Base-by-base conservation (phyloP, 2,797 vertebrate species). In the Mareca strepera region DNA sequence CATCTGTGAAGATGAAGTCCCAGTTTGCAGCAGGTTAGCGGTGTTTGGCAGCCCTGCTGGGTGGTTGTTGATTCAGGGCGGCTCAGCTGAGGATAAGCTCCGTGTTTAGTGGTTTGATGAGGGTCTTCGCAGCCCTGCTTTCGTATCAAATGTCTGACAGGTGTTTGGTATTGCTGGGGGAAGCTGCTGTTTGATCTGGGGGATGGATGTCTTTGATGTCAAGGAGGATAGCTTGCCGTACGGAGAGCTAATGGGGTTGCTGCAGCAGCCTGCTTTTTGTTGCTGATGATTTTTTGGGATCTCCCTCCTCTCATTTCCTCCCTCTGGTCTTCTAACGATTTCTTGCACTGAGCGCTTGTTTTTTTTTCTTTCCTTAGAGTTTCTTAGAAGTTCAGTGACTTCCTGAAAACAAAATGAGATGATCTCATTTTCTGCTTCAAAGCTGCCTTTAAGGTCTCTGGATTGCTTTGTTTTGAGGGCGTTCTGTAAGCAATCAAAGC, bases 361-460 rank as follows among this genome's bases (percentile, higher is more conserved):
- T 67, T 43, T 1, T 55, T 60, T 59, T 82, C 48, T 78, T 52
- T 44, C 79, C 50, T 81, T 31, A 1, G 74, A 31, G 46, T 73
- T 95, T 91, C 77, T 92, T 93, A 90, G 86, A 94, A 92, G 85
- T 86, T 86, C 0, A 0, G 22, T 3, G 0, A 56, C 90, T 94
- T 95, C 78, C 93, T 92, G 88, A 88, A 83, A 95, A 68, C 66
- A 43, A 82, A 88, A 75, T 25, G 33, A 56, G 26, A 68, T 69
- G 91, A 90, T 95, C 77, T 94, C 67, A 84, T 96, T 95, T 96
- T 92, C 52, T 90, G 67, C 95, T 97, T 96, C 94, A 96, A 94
- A 96, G 94, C 81, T 21, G 74, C 82, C 67, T 85, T 43, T 3
- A 16, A 67, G 77, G 53, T 79, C 80, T 80, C 52, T 1, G 12